Evolutionary conservation across 2,797 vertebrate species (phyloP).

Genomic region (Meriones psammophilus): DNA sequence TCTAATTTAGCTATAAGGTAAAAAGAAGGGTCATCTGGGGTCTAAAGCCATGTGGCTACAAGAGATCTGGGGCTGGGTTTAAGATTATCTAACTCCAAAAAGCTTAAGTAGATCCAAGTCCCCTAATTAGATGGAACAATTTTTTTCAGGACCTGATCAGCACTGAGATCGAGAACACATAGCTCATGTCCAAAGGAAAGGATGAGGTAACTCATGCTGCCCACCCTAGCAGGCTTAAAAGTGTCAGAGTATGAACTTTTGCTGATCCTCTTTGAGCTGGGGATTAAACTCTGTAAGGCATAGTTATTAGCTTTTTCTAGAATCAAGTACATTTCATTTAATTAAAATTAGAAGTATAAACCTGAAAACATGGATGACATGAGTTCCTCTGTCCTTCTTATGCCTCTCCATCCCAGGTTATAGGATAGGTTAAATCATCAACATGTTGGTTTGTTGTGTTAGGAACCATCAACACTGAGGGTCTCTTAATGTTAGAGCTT

Average conservation of each 20-base stretch:
- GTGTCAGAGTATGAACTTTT: background rate
- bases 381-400: background rate
- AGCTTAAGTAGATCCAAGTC: background rate
- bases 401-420: background rate
- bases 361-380: background rate
- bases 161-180: background rate
- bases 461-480: background rate
- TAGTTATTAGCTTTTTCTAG: conserved; percentile 10
- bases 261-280: background rate
- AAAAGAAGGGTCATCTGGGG: background rate
- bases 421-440: background rate
- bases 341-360: conserved; percentile 42
- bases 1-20: background rate
- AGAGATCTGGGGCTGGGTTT: background rate
- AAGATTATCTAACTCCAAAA: background rate
- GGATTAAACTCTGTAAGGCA: conserved; percentile 25
- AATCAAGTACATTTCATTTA: conserved; percentile 19
- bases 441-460: background rate
- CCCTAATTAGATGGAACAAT: background rate
- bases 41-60: background rate
- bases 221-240: background rate
- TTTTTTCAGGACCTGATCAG: background rate
- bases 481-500: background rate
- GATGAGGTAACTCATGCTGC: background rate
- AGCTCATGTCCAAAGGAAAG: background rate